Evolutionary conservation across 2,797 vertebrate species (phyloP).

Genomic region (Falco naumanni): DNA sequence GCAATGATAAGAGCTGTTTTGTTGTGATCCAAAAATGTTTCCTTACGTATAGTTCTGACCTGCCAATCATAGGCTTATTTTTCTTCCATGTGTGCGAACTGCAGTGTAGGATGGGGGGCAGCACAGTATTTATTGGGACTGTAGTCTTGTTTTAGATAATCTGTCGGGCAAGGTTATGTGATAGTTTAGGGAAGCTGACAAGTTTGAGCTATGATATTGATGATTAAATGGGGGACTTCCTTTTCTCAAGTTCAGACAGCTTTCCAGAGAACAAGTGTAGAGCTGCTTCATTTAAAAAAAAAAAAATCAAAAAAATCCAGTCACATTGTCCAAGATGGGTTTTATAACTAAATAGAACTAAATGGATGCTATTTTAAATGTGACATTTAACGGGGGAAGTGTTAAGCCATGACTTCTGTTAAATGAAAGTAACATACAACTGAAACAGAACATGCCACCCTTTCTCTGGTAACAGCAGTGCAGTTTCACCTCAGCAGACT

Average conservation of each 20-base stretch:
- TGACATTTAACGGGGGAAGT: neutral
- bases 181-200: neutral
- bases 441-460: neutral
- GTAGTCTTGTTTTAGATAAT: neutral
- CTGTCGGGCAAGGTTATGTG: neutral
- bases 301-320: neutral
- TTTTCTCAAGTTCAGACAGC: neutral
- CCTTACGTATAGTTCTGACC: neutral
- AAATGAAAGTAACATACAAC: neutral
- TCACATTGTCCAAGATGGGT: neutral
- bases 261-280: neutral
- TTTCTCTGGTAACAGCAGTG: neutral
- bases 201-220: neutral
- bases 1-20: neutral
- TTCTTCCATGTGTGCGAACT: neutral
- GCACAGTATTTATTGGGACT: neutral
- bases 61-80: neutral
- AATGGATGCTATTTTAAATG: slow-evolving; percentile 14
- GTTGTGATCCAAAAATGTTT: neutral
- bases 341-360: neutral
- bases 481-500: neutral
- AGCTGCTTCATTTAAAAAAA: neutral
- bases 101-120: neutral
- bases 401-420: neutral
- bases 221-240: neutral